Conservation (phyloP, 2,888 invertebrate genomes). For the Magallana nippona region DNA sequence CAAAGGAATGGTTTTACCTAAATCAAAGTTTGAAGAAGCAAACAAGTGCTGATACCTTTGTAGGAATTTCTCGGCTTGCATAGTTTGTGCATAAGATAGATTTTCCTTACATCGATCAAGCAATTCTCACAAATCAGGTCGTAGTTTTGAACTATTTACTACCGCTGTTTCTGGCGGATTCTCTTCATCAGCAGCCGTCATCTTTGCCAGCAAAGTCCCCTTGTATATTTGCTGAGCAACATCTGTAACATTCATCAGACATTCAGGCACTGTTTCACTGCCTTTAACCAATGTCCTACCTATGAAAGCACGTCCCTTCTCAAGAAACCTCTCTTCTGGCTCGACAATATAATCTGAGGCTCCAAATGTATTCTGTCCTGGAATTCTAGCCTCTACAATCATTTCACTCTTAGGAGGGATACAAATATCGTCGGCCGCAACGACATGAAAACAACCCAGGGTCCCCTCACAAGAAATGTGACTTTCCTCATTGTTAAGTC, state of each 20-base stretch:
- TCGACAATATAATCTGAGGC: neutral
- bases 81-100: neutral
- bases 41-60: conserved; percentile 13
- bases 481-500: neutral
- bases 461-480: conserved; percentile 3
- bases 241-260: neutral
- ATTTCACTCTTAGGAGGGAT: conserved; percentile 5
- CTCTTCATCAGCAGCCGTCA: conserved; percentile 4
- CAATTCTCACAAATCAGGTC: neutral
- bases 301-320: neutral
- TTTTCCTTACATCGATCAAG: conserved; percentile 12
- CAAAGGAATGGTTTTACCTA: neutral
- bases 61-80: neutral
- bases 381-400: neutral
- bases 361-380: conserved; percentile 15
- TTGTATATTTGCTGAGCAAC: neutral
- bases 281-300: neutral
- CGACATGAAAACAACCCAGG: neutral
- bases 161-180: neutral
- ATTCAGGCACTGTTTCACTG: too few relatives aligned
- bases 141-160: neutral
- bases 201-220: neutral
- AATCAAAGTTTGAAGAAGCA: conserved; percentile 9
- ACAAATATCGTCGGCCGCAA: neutral
- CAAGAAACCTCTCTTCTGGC: neutral